These are phyloP conservation scores for Trimorus sp. DNA, from an alignment of 2,888 invertebrate genomes.

Conservation along the genomic window DNA sequence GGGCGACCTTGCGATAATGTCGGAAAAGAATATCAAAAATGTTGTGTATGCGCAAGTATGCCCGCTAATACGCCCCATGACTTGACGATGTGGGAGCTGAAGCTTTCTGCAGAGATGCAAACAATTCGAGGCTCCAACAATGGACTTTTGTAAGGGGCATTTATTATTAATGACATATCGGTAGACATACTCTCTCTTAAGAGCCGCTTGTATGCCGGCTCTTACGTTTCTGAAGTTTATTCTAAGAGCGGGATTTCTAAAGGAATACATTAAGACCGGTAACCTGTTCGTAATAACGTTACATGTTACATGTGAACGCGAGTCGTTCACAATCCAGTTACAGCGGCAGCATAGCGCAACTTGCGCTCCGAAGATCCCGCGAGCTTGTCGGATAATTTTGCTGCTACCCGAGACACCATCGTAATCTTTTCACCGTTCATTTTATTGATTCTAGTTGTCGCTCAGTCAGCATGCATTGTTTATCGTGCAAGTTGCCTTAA, in stretches of 20 bases:
- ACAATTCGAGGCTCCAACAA: conserved; percentile 73
- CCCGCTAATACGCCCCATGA: conserved; percentile 57
- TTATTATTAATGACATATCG: conserved; percentile 73
- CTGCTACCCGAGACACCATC: conserved; percentile 19
- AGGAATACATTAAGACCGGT: conserved; percentile 71
- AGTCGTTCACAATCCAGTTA: conserved; percentile 65
- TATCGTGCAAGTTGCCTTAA: no score
- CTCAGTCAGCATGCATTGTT: background rate
- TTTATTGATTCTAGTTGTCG: conserved; percentile 8
- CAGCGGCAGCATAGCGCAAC: conserved; percentile 56
- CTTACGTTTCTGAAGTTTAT: conserved; percentile 68
- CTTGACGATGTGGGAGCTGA: conserved; percentile 60
- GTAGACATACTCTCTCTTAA: conserved; percentile 67
- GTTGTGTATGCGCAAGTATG: conserved; percentile 32
- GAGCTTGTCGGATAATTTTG: conserved; percentile 56
- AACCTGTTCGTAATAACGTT: conserved; percentile 68
- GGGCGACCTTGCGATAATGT: conserved; percentile 17
- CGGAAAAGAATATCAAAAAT: conserved; percentile 50
- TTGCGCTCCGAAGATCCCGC: conserved; percentile 55
- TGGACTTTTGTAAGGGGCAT: conserved; percentile 73
- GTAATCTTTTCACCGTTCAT: conserved; percentile 18
- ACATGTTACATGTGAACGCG: conserved; percentile 65
- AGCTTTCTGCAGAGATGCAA: conserved; percentile 69
- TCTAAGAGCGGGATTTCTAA: conserved; percentile 70
- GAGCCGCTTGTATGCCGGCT: conserved; percentile 65